A percentile compares a stretch with the other conserved stretches of the same genome.
Conservation (phyloP, 2,888 invertebrate species). For the Rhagonycha lutea region DNA sequence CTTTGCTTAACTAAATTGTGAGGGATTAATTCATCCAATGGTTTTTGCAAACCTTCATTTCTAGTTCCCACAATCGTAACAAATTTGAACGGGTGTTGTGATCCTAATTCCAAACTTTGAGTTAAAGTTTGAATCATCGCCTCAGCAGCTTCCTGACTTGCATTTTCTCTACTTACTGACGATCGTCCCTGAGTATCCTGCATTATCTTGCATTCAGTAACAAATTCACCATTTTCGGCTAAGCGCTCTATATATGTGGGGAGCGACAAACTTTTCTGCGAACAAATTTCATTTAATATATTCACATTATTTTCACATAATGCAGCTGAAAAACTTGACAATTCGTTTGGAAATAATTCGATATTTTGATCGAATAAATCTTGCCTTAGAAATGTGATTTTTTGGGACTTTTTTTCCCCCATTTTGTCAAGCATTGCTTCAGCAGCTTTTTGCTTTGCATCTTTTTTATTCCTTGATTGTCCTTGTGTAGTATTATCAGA, state of each 20-base stretch:
- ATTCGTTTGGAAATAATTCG: too few relatives aligned
- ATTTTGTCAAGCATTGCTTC: constrained; percentile 42
- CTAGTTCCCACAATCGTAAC: too few relatives aligned
- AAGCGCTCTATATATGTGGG: constrained; percentile 55
- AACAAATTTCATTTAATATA: constrained; percentile 50
- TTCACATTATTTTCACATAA: constrained; percentile 46
- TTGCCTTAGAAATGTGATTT: too few relatives aligned
- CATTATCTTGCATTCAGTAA: constrained; percentile 8
- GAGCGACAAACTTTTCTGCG: constrained; percentile 44
- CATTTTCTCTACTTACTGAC: constrained; percentile 54
- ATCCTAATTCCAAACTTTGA: neutral
- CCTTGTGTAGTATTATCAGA: constrained; percentile 30
- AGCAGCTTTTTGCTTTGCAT: constrained; percentile 43
- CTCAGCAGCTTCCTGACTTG: constrained; percentile 55
- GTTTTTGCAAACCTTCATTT: neutral
- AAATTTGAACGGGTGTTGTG: too few relatives aligned
- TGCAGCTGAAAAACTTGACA: too few relatives aligned
- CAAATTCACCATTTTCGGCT: constrained; percentile 51
- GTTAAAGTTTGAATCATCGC: constrained; percentile 36
- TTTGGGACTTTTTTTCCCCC: too few relatives aligned
- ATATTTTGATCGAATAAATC: too few relatives aligned
- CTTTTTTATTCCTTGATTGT: constrained; percentile 53
- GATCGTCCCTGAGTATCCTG: constrained; percentile 39
- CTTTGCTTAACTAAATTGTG: neutral
- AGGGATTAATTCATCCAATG: neutral